A percentile compares a stretch with the other conserved stretches of the same genome.
Conservation (phyloP, 2,888 invertebrate species). For the Mythimna vitellina region DNA sequence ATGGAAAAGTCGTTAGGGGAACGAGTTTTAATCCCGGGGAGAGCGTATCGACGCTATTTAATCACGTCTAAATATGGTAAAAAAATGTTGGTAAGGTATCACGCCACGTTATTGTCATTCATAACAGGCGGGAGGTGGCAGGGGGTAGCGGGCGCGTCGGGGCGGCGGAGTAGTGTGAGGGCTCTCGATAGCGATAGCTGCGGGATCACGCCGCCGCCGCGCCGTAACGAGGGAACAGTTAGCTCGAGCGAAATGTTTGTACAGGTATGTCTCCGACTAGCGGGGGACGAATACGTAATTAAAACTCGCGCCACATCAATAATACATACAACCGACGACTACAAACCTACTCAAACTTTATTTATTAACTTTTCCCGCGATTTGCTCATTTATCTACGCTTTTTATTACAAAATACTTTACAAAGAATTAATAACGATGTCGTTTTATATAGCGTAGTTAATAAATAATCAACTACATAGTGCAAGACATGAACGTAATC, state of each 20-base stretch:
- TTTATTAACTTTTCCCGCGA: slow-evolving; percentile 11
- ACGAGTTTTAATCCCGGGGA: slow-evolving; percentile 83
- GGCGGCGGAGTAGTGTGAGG: slow-evolving; percentile 57
- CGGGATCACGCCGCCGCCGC: slow-evolving; percentile 77
- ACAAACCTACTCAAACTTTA: slow-evolving; percentile 17
- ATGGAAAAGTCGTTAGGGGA: slow-evolving; percentile 83
- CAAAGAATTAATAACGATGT: slow-evolving; percentile 10
- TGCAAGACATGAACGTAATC: slow-evolving; percentile 27
- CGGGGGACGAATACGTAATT: slow-evolving; percentile 60
- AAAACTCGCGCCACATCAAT: slow-evolving; percentile 46
- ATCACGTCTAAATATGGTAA: slow-evolving; percentile 88
- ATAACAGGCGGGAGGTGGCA: slow-evolving; percentile 78
- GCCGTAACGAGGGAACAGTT: slow-evolving; percentile 77
- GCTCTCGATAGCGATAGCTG: slow-evolving; percentile 81
- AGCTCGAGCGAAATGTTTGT: slow-evolving; percentile 72
- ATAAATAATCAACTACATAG: slow-evolving; percentile 33
- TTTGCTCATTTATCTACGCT: slow-evolving; percentile 5
- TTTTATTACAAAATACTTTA: slow-evolving; percentile 20
- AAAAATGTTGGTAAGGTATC: slow-evolving; percentile 84
- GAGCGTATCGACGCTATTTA: slow-evolving; percentile 84
- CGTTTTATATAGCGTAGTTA: slow-evolving; percentile 17
- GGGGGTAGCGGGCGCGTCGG: slow-evolving; percentile 62
- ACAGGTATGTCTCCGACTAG: slow-evolving; percentile 62
- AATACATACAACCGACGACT: slow-evolving; percentile 8
- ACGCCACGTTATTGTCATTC: slow-evolving; percentile 89